A percentile compares a stretch with the other conserved stretches of the same genome.
Evolutionary conservation across 2,113 vertebrate species (phyloP).

Genomic region (Riparia riparia): DNA sequence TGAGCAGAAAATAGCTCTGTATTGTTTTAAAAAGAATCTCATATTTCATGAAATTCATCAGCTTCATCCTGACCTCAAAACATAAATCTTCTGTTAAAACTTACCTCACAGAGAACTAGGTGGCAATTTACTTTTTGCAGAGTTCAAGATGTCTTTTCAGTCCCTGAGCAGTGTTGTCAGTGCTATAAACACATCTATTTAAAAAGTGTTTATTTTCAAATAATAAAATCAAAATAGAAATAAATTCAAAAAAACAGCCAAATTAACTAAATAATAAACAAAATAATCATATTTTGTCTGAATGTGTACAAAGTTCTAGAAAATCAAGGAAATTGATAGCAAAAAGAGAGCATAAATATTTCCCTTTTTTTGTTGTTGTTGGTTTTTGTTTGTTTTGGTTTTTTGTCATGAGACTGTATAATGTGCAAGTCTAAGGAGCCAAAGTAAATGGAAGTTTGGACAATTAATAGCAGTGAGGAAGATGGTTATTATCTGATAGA

Average conservation of each 20-base stretch:
- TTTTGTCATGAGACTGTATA: background rate
- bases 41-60: conserved; percentile 40
- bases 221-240: background rate
- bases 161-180: background rate
- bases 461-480: background rate
- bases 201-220: background rate
- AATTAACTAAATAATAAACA: background rate
- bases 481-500: background rate
- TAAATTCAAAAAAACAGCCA: background rate
- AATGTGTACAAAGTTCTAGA: background rate
- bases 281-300: background rate
- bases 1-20: conserved; percentile 38
- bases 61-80: conserved; percentile 8
- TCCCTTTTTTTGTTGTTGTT: no score
- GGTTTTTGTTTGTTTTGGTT: background rate
- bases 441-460: background rate
- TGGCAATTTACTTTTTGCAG: background rate
- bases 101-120: background rate
- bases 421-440: background rate
- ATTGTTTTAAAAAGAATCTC: conserved; percentile 44
- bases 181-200: background rate
- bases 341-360: background rate
- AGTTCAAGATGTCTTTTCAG: background rate
- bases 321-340: background rate
- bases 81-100: conserved; percentile 29